Evolutionary conservation across 2,888 invertebrate genomes (phyloP).

Genomic region (Drosophila seclusa): DNA sequence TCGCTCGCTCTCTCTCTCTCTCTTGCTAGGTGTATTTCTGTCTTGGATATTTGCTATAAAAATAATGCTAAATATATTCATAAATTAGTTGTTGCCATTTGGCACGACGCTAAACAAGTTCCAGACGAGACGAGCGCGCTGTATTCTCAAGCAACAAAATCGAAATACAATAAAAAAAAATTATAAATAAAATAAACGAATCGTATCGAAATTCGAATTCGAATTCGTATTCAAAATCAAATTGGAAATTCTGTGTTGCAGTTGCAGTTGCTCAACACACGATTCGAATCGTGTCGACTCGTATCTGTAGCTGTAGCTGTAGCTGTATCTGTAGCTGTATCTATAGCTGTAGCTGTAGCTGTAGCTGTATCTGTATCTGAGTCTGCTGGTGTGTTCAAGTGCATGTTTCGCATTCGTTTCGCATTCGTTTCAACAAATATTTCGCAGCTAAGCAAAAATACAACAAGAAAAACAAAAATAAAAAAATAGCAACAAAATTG

Average conservation of each 20-base stretch:
- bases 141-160: not conserved
- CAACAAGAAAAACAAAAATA: constrained; percentile 7
- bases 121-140: constrained; percentile 14
- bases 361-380: no score
- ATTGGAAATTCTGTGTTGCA: constrained; percentile 19
- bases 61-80: constrained; percentile 58
- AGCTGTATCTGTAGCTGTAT: not conserved
- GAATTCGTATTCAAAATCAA: constrained; percentile 20
- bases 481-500: not conserved
- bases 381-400: constrained; percentile 43
- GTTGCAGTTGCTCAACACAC: constrained; percentile 42
- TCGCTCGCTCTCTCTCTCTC: constrained; percentile 4
- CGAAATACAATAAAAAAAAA: constrained; percentile 28
- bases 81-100: constrained; percentile 73
- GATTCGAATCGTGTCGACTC: constrained; percentile 38
- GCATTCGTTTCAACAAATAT: constrained; percentile 27
- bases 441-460: constrained; percentile 32
- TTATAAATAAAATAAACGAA: constrained; percentile 12
- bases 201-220: constrained; percentile 27
- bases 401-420: constrained; percentile 47
- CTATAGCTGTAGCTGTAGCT: no score
- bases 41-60: constrained; percentile 49
- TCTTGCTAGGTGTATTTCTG: not conserved
- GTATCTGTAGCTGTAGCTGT: constrained; percentile 9
- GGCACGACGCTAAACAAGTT: constrained; percentile 65